Conservation (phyloP, 2,888 invertebrate genomes). For the Tenthredo notha region DNA sequence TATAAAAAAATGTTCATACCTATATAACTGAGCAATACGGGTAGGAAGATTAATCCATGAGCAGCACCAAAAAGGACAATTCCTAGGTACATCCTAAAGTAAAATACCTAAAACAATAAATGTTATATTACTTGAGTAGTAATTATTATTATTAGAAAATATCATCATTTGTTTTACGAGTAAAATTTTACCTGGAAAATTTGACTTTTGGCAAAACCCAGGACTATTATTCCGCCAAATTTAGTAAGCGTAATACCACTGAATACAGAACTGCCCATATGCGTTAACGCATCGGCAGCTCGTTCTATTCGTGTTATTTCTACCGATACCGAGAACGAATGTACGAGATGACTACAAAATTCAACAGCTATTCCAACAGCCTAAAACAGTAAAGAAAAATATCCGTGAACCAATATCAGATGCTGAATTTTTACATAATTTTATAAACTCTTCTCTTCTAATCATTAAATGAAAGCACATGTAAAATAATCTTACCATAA, state of each 20-base stretch:
- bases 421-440: background rate
- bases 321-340: slow-evolving; percentile 92
- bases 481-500: slow-evolving; percentile 84
- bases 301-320: slow-evolving; percentile 86
- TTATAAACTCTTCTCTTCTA: background rate
- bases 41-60: slow-evolving; percentile 98
- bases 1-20: slow-evolving; percentile 82
- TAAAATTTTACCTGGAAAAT: slow-evolving; percentile 87
- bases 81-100: slow-evolving; percentile 98
- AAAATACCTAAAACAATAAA: slow-evolving; percentile 85
- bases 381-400: slow-evolving; percentile 79
- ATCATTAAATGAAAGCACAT: background rate
- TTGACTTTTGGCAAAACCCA: slow-evolving; percentile 98
- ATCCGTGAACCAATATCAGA: background rate
- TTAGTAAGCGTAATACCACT: slow-evolving; percentile 99
- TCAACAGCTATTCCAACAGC: slow-evolving; percentile 99
- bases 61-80: slow-evolving; percentile 98
- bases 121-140: slow-evolving; percentile 26
- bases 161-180: background rate
- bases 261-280: slow-evolving; percentile 95
- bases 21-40: slow-evolving; percentile 97
- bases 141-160: background rate
- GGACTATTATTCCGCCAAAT: slow-evolving; percentile 97
- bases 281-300: slow-evolving; percentile 90
- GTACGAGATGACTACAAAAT: slow-evolving; percentile 98